A percentile compares a stretch with the other conserved stretches of the same genome.
phyloP scores from a whole-genome alignment of 2,113 vertebrate genomes.

The Python bivittatus region DNA sequence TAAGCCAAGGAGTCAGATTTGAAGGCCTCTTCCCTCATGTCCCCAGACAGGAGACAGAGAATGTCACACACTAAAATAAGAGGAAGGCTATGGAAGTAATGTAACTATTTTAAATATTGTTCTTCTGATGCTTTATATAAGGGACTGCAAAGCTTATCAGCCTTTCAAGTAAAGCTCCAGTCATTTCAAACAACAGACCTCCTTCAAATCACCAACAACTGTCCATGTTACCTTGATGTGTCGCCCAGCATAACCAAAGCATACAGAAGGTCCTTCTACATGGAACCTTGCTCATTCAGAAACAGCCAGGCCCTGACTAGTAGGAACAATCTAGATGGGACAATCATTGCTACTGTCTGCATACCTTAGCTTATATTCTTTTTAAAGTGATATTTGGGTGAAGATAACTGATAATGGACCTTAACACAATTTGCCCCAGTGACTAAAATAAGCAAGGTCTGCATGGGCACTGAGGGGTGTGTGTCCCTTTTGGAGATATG shows the following conservation, averaged over 20 bases:
- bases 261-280: background rate
- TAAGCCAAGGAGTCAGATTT: background rate
- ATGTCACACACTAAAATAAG: background rate
- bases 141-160: background rate
- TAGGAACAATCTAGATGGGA: background rate
- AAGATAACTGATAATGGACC: background rate
- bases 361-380: background rate
- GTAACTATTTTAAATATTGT: background rate
- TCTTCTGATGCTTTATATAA: background rate
- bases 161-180: background rate
- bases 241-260: background rate
- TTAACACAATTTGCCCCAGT: background rate
- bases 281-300: background rate
- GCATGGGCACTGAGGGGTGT: background rate
- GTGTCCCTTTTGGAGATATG: background rate
- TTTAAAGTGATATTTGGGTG: background rate
- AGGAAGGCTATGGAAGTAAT: background rate
- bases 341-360: background rate
- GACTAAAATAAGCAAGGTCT: background rate
- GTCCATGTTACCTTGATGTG: background rate
- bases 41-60: background rate
- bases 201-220: background rate
- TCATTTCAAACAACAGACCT: background rate
- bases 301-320: background rate
- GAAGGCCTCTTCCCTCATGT: background rate